A percentile compares a stretch with the other conserved stretches of the same genome.
Evolutionary conservation across 2,113 vertebrate genomes (phyloP).

Genomic region (Ceuthmochares aereus): DNA sequence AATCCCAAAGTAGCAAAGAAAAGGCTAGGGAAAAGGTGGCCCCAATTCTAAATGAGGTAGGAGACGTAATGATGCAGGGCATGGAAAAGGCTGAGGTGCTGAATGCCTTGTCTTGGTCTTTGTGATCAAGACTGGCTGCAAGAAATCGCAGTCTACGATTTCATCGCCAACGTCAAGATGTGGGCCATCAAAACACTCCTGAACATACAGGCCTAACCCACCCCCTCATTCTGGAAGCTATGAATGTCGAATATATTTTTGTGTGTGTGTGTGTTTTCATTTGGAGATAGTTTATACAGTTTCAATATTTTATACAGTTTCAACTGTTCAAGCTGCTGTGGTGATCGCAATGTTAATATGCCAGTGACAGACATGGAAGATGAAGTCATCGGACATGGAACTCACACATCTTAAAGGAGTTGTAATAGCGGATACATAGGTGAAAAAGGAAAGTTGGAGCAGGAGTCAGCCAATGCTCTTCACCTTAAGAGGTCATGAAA

Average conservation of each 20-base stretch:
- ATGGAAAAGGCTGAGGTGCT: too few relatives aligned
- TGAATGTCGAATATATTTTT: background rate
- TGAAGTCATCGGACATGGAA: background rate
- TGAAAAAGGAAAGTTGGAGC: background rate
- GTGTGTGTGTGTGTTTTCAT: background rate
- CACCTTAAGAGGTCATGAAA: background rate
- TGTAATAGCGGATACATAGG: background rate
- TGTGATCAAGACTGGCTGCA: too few relatives aligned
- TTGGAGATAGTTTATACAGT: background rate
- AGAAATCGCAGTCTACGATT: too few relatives aligned
- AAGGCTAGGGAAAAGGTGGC: too few relatives aligned
- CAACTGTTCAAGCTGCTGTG: background rate
- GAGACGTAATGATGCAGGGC: too few relatives aligned
- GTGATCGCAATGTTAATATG: background rate
- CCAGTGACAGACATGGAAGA: background rate
- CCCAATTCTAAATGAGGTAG: too few relatives aligned
- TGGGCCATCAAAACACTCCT: too few relatives aligned
- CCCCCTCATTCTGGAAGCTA: background rate
- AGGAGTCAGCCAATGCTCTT: background rate
- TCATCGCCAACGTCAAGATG: too few relatives aligned
- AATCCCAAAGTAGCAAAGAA: too few relatives aligned
- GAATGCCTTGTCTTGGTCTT: too few relatives aligned
- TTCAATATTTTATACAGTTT: background rate
- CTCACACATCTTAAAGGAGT: background rate
- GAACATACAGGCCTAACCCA: too few relatives aligned